phyloP scores from a whole-genome alignment of 2,888 invertebrate species.

The Chymomyza procnemis region DNA sequence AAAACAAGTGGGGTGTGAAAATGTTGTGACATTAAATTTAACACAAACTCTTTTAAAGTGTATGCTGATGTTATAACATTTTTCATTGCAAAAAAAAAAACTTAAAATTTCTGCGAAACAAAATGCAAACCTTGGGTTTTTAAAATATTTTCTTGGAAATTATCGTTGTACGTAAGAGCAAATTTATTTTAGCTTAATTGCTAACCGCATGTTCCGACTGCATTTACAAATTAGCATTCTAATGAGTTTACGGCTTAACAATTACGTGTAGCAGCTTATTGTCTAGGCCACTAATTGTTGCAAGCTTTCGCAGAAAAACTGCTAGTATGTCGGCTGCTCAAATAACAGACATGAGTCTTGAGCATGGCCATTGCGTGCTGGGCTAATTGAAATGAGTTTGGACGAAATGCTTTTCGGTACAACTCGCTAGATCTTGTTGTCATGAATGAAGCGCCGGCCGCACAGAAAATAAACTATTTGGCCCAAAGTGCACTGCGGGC shows the following conservation, averaged over 20 bases:
- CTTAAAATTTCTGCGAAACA: not conserved
- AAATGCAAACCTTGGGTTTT: not conserved
- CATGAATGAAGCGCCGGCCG: conserved; percentile 28
- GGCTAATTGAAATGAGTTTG: conserved; percentile 55
- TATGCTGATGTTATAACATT: not conserved
- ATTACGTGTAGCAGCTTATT: conserved; percentile 36
- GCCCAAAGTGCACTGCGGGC: conserved; percentile 34
- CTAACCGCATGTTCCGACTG: conserved; percentile 40
- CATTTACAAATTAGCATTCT: conserved; percentile 68
- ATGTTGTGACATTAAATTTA: conserved; percentile 16
- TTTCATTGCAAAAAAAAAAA: not conserved
- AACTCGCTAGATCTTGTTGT: conserved; percentile 20
- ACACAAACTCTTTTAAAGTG: too few species aligned
- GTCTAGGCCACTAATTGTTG: not conserved
- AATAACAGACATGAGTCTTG: not conserved
- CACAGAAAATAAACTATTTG: conserved; percentile 4
- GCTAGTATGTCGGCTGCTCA: not conserved
- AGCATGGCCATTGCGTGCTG: conserved; percentile 56
- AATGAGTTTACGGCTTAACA: conserved; percentile 56
- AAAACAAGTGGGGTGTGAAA: conserved; percentile 45
- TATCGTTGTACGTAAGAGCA: not conserved
- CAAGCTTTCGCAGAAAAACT: not conserved
- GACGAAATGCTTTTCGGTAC: not conserved
- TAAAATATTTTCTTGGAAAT: not conserved
- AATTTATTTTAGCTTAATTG: conserved; percentile 1